Percentiles rank a stretch among this genome's conserved stretches.
phyloP scores from a whole-genome alignment of 2,888 invertebrate genomes.

The Morpho helenor region DNA sequence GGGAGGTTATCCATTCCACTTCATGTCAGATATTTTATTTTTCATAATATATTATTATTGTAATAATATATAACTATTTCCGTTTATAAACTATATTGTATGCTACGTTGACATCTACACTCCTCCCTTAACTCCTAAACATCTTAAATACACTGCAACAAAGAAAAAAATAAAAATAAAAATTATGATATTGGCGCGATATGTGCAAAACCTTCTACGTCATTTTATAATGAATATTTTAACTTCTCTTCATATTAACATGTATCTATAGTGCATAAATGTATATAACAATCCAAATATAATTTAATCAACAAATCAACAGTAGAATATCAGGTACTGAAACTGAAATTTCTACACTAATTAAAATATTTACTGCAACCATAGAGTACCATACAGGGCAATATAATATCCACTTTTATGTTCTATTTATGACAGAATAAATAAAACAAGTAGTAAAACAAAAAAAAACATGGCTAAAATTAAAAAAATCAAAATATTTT shows the following conservation, averaged over 20 bases:
- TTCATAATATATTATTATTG: slow-evolving; percentile 77
- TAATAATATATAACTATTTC: slow-evolving; percentile 78
- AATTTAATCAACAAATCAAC: too few species aligned
- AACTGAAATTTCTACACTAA: too few species aligned
- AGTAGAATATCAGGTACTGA: too few species aligned
- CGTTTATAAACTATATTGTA: slow-evolving; percentile 74
- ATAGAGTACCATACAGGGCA: too few species aligned
- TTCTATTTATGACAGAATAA: too few species aligned
- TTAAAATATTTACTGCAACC: too few species aligned
- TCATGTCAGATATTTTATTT: slow-evolving; percentile 53
- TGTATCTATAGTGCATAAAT: too few species aligned
- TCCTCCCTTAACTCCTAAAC: slow-evolving; percentile 68
- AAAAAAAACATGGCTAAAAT: too few species aligned
- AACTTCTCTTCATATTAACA: too few species aligned
- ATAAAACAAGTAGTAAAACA: too few species aligned
- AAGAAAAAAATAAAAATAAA: slow-evolving; percentile 55
- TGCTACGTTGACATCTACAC: slow-evolving; percentile 77
- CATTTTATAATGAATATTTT: neutral
- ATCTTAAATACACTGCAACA: slow-evolving; percentile 78
- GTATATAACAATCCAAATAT: too few species aligned
- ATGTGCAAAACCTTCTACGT: slow-evolving; percentile 2
- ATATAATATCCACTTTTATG: too few species aligned
- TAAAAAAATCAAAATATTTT: neutral
- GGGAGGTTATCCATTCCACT: slow-evolving; percentile 65
- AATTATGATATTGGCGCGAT: slow-evolving; percentile 44